Conservation (phyloP, 2,113 vertebrate species). For the Morone chrysops region DNA sequence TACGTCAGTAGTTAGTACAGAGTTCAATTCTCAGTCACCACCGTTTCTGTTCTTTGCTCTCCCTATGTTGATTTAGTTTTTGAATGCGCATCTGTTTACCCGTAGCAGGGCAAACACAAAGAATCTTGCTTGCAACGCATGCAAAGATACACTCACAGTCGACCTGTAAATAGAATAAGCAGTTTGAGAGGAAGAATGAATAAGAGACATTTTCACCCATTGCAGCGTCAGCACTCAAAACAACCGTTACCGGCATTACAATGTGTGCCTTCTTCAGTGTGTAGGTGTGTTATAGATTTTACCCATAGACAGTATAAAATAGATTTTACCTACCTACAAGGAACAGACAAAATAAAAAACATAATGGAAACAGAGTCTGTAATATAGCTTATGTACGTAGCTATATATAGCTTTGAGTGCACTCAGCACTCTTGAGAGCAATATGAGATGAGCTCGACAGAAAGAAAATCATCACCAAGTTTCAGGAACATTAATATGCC, state of each 20-base stretch:
- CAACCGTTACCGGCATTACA: background rate
- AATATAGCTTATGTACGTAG: background rate
- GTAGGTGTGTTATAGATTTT: no score
- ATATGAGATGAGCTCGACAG: background rate
- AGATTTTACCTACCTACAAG: background rate
- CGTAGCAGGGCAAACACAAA: slow-evolving; percentile 13
- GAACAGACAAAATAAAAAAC: slow-evolving; percentile 4
- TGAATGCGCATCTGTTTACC: slow-evolving; percentile 9
- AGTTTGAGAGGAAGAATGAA: slow-evolving; percentile 21
- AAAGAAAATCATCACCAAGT: background rate
- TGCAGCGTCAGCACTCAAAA: slow-evolving; percentile 29
- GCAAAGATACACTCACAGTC: background rate
- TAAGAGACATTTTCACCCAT: slow-evolving; percentile 27
- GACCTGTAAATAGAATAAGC: slow-evolving; percentile 24
- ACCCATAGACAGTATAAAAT: background rate
- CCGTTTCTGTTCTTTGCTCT: background rate
- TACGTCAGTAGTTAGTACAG: background rate
- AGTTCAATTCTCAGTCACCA: background rate
- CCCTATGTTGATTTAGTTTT: background rate
- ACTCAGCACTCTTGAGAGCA: background rate
- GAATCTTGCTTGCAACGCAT: background rate
- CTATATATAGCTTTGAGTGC: no score
- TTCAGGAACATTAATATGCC: slow-evolving; percentile 2
- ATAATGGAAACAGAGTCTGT: background rate
- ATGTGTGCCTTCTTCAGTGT: background rate